Percentiles rank a stretch among this genome's conserved stretches.
These are phyloP conservation scores for Nyctibius bracteatus DNA, from an alignment of 2,113 vertebrate species.

Conservation along the genomic window DNA sequence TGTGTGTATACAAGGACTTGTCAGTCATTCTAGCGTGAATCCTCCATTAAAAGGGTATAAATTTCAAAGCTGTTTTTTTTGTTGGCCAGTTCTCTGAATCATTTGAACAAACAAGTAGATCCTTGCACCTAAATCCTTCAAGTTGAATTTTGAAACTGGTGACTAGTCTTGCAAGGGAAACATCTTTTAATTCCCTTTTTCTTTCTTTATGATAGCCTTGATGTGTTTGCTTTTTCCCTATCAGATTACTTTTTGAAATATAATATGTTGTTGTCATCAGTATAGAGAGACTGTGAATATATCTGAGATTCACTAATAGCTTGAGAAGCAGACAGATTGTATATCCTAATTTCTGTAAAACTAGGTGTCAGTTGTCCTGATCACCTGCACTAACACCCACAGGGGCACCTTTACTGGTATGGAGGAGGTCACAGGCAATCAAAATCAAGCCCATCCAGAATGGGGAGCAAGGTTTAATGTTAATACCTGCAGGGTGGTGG, in stretches of 20 bases:
- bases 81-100: not conserved
- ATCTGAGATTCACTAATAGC: not conserved
- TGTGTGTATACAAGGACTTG: not conserved
- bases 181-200: not conserved
- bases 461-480: not conserved
- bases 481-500: not conserved
- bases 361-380: not conserved
- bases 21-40: not conserved
- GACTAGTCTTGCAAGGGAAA: not conserved
- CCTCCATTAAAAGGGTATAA: not conserved
- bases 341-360: not conserved
- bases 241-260: not conserved
- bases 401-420: not conserved
- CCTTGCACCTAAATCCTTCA: not conserved
- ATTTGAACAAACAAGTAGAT: not conserved
- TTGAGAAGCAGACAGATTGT: not conserved
- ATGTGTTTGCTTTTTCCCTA: not conserved
- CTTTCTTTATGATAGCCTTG: not conserved
- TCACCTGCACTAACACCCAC: not conserved
- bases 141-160: not conserved
- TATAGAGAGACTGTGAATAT: not conserved
- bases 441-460: not conserved
- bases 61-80: not conserved
- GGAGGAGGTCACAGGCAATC: not conserved
- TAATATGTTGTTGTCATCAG: not conserved